Conservation (phyloP, 1,140 invertebrate species). For the Penaeus japonicus region DNA sequence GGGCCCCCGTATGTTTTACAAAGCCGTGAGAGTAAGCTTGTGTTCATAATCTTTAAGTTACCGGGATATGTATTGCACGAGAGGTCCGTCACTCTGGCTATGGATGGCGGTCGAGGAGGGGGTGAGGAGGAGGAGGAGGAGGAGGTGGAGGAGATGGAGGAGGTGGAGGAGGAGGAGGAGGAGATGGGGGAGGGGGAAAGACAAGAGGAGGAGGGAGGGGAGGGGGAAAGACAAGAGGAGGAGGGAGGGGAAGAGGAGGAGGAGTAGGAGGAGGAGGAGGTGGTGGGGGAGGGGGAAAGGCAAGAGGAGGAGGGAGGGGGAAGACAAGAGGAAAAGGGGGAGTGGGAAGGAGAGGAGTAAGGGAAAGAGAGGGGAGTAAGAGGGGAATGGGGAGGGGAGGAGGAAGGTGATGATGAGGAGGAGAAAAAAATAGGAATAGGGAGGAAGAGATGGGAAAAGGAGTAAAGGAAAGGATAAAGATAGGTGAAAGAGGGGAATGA, state of each 20-base stretch:
- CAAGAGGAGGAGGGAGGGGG: not conserved
- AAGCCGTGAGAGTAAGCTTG: no score
- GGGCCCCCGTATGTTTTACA: no score
- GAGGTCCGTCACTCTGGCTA: no score
- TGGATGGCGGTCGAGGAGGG: not conserved
- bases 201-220: not conserved
- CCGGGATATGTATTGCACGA: no score
- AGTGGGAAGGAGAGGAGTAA: not conserved
- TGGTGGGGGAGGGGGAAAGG: not conserved
- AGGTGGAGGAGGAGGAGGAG: slow-evolving; percentile 21
- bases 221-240: not conserved
- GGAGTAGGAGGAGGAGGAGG: not conserved
- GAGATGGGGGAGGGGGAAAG: not conserved
- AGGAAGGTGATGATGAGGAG: no score
- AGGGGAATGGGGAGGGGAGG: not conserved
- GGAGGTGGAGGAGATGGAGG: not conserved
- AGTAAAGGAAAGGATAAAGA: no score
- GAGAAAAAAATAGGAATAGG: no score
- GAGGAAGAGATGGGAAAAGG: not conserved
- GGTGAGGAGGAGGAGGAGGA: not conserved
- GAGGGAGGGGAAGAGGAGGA: not conserved
- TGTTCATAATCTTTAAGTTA: no score
- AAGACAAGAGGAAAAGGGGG: not conserved
- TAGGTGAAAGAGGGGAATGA: not conserved
- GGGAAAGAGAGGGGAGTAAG: not conserved